Base-by-base conservation (phyloP, 2,888 invertebrate genomes). In the Podotricha telesiphe region DNA sequence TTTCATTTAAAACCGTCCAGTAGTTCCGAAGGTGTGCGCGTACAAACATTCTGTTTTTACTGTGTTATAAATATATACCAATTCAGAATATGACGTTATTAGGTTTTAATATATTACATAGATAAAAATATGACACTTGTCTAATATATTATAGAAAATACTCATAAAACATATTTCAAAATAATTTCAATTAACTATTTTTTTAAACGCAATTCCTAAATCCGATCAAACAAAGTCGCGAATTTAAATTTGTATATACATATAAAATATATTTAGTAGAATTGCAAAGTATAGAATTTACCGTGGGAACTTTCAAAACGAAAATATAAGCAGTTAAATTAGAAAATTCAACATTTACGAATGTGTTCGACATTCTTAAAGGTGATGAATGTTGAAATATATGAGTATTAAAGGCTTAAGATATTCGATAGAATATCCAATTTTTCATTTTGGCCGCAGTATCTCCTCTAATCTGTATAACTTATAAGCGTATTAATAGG, bases 391-490 rank as follows among this genome's bases (percentile, higher is more conserved):
- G 28, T 22, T 42, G 22, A 42, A 45, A n/a, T 45, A 59, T 59
- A 22, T 45, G 22, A 59, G 45, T 6, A 10, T 22, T 45, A 20
- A 28, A 45, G 22, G 34, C 34, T 48, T 34, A 62, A 48, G 28
- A 15, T 37, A 22, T 53, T 6, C 20, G 40, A 40, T 40, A 42
- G 20, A 64, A 40, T 53, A 51, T 40, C 40, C 10, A n/a, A 56
- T 56, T 37, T 48, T 56, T 56, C 19, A 58, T 47, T 20, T 28
- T 47, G 53, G 42, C n/a, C 47, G 15, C 15, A 40, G 20, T 47
- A 40, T 58, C 28, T 56, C 48, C 34, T 67, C 19, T 67, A 62
- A 62, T 67, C 53, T 62, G 45, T 62, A 20, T 47, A 61, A 22
- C 28, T 62, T 62, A 47, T 62, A 62, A 61, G 5, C 19, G 45